Percentiles rank a stretch among this genome's conserved stretches.
phyloP scores from a whole-genome alignment of 2,797 vertebrate species.

The Eulemur albifrons region DNA sequence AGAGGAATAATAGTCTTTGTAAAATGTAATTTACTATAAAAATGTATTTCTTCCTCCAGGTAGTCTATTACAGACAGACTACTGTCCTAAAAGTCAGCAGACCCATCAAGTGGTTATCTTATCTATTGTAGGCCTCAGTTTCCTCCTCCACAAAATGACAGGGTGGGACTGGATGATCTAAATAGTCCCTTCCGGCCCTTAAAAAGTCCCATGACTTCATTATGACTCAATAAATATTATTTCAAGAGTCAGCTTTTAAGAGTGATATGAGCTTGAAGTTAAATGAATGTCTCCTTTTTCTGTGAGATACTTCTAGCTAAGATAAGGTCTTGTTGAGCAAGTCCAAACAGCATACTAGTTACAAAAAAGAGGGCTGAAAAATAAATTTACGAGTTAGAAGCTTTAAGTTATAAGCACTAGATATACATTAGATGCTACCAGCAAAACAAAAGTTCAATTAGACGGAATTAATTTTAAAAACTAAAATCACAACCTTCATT shows the following conservation, averaged over 20 bases:
- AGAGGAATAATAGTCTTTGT: not conserved
- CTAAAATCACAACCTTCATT: slow-evolving; percentile 4
- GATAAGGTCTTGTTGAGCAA: slow-evolving; percentile 17
- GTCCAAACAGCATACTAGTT: slow-evolving; percentile 1
- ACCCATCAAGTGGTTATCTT: slow-evolving; percentile 53
- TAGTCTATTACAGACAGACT: not conserved
- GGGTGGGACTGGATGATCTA: slow-evolving; percentile 63
- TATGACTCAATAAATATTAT: slow-evolving; percentile 66
- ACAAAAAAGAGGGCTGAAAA: not conserved
- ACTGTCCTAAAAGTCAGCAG: not conserved
- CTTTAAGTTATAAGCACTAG: not conserved
- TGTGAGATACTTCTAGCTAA: slow-evolving; percentile 40
- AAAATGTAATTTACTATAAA: slow-evolving; percentile 26
- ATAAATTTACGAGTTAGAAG: not conserved
- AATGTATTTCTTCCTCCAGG: not conserved
- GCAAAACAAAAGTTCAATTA: slow-evolving; percentile 3
- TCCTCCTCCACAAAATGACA: slow-evolving; percentile 61
- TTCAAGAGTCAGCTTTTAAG: slow-evolving; percentile 54
- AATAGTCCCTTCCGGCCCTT: slow-evolving; percentile 60
- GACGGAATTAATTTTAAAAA: slow-evolving; percentile 16
- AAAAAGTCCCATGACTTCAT: slow-evolving; percentile 66
- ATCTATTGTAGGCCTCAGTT: slow-evolving; percentile 65
- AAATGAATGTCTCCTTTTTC: slow-evolving; percentile 20
- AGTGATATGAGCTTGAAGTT: slow-evolving; percentile 16
- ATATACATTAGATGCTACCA: not conserved